Conservation (phyloP, 2,888 invertebrate genomes). For the Metallyticus violacea region DNA sequence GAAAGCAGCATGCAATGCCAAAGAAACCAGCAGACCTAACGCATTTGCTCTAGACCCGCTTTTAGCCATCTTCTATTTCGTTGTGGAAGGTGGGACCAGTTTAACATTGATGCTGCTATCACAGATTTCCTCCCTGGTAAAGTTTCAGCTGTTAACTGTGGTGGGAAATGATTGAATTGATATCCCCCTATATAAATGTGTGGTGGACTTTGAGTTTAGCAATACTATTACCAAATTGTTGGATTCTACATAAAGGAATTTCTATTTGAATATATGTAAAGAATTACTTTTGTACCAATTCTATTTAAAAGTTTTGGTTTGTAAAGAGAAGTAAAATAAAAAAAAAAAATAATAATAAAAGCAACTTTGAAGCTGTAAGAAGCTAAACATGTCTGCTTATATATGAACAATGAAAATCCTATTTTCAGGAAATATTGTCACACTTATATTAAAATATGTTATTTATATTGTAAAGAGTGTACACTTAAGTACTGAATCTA, state of each 20-base stretch:
- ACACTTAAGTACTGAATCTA: too few species aligned
- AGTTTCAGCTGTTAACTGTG: conserved; percentile 70
- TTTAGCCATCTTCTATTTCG: conserved; percentile 85
- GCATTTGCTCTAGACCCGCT: conserved; percentile 77
- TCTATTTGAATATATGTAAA: conserved; percentile 5
- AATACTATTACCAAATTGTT: conserved; percentile 63
- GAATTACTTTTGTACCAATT: background rate
- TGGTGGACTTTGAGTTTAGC: conserved; percentile 78
- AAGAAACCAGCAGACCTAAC: conserved; percentile 67
- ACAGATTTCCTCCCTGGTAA: conserved; percentile 83
- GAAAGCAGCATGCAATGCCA: conserved; percentile 24
- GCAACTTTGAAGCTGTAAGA: too few species aligned
- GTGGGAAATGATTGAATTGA: conserved; percentile 68
- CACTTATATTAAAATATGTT: too few species aligned
- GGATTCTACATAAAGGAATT: conserved; percentile 27
- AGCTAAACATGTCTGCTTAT: too few species aligned
- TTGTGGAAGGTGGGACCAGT: conserved; percentile 79
- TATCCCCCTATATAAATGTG: conserved; percentile 81
- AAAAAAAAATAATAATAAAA: too few species aligned
- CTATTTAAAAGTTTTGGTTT: too few species aligned
- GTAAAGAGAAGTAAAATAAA: too few species aligned
- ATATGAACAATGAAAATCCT: too few species aligned
- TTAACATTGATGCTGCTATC: conserved; percentile 82
- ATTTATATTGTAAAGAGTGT: too few species aligned
- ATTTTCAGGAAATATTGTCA: too few species aligned